Evolutionary conservation across 1,140 invertebrate species (phyloP).

Genomic region (Idris sp.): DNA sequence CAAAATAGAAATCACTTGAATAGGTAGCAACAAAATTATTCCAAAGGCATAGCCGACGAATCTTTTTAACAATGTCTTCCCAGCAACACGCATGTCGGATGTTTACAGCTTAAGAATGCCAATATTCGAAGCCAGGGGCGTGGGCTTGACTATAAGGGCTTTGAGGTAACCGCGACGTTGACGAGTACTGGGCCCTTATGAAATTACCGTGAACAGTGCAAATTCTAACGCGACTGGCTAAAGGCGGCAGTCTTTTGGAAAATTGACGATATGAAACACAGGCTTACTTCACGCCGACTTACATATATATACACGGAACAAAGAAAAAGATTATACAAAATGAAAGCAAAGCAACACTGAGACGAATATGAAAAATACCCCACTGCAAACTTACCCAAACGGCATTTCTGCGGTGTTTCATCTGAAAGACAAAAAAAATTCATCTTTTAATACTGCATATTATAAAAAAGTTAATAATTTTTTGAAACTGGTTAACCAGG

Average conservation of each 20-base stretch:
- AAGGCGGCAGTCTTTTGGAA: slow-evolving; percentile 73
- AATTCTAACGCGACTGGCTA: slow-evolving; percentile 65
- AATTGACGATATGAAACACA: slow-evolving; percentile 76
- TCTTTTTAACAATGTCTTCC: slow-evolving; percentile 34
- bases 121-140: slow-evolving; percentile 52
- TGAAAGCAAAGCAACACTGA: slow-evolving; percentile 18
- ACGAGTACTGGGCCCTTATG: slow-evolving; percentile 66
- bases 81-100: slow-evolving; percentile 34
- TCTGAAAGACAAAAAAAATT: slow-evolving; percentile 37
- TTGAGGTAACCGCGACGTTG: slow-evolving; percentile 51
- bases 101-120: slow-evolving; percentile 62
- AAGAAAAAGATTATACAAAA: slow-evolving; percentile 55
- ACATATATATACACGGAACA: slow-evolving; percentile 41
- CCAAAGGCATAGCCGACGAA: not conserved
- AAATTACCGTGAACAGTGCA: slow-evolving; percentile 72
- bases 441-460: no score
- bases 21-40: not conserved
- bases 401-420: slow-evolving; percentile 23
- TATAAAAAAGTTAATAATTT: no score
- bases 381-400: slow-evolving; percentile 47
- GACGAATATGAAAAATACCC: slow-evolving; percentile 33
- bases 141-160: slow-evolving; percentile 40
- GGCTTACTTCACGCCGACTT: slow-evolving; percentile 58
- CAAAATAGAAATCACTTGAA: no score
- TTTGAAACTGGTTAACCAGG: no score